A percentile compares a stretch with the other conserved stretches of the same genome.
phyloP scores from a whole-genome alignment of 2,888 invertebrate species.

The Pseudococcus jackbeardsleyi region DNA sequence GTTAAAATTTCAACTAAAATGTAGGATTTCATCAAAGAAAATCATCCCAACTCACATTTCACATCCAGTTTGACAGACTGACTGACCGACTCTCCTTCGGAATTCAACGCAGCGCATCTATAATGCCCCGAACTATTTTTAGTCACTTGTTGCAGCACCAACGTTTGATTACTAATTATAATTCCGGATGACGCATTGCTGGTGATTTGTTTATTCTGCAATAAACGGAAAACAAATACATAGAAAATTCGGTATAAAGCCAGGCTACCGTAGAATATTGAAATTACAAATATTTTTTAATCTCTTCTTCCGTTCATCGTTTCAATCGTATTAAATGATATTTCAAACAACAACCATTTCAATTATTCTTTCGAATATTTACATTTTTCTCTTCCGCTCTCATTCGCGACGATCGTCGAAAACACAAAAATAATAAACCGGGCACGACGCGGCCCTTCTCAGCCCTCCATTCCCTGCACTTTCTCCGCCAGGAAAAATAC shows the following conservation, averaged over 20 bases:
- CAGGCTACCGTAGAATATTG: background rate
- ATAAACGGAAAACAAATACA: background rate
- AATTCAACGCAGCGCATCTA: conserved; percentile 68
- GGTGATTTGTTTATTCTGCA: conserved; percentile 66
- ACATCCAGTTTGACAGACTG: conserved; percentile 67
- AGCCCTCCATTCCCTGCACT: too few relatives aligned
- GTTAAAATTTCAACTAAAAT: too few relatives aligned
- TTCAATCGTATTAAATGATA: background rate
- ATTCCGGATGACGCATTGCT: conserved; percentile 67
- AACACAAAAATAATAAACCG: conserved; percentile 31
- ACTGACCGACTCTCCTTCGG: conserved; percentile 68
- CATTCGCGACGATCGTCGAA: conserved; percentile 16
- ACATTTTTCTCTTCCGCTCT: background rate
- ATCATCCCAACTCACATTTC: conserved; percentile 67
- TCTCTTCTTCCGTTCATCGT: background rate
- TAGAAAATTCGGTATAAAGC: background rate
- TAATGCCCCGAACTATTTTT: conserved; percentile 67
- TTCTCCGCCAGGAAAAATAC: background rate
- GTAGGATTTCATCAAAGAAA: too few relatives aligned
- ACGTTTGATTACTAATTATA: conserved; percentile 67
- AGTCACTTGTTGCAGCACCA: conserved; percentile 68
- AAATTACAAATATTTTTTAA: background rate
- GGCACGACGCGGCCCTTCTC: background rate
- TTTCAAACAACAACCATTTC: background rate
- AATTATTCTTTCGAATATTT: conserved; percentile 30